Evolutionary conservation across 2,113 vertebrate species (phyloP).

Genomic region (Nerophis ophidion): DNA sequence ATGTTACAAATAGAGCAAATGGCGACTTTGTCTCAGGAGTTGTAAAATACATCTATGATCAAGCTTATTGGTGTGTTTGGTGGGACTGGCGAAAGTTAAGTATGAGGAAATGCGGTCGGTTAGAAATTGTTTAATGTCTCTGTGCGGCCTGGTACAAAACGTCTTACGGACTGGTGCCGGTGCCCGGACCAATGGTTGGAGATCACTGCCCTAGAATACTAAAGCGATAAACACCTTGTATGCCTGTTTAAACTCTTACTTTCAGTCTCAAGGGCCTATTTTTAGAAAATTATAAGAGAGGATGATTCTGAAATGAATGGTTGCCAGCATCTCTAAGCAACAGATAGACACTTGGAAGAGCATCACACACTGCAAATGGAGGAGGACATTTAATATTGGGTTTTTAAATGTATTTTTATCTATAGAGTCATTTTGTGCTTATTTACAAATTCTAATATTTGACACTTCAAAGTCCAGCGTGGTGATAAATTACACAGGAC

Average conservation of each 20-base stretch:
- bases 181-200: too few relatives aligned
- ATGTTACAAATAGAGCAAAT: too few relatives aligned
- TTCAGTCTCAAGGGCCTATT: conserved; percentile 26
- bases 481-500: conserved; percentile 40
- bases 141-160: too few relatives aligned
- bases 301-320: conserved; percentile 38
- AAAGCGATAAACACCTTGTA: neutral
- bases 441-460: neutral
- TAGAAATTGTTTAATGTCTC: too few relatives aligned
- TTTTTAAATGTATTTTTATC: neutral
- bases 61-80: too few relatives aligned
- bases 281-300: conserved; percentile 35
- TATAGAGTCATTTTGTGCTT: neutral
- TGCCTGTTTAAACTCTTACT: neutral
- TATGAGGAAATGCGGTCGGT: too few relatives aligned
- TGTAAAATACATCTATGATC: too few relatives aligned
- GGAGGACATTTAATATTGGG: neutral
- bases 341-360: conserved; percentile 26
- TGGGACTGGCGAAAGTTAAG: too few relatives aligned
- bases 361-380: conserved; percentile 8
- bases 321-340: conserved; percentile 32
- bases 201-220: neutral
- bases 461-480: conserved; percentile 1
- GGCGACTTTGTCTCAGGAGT: too few relatives aligned
- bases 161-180: too few relatives aligned